Evolutionary conservation across 2,797 vertebrate species (phyloP), one percentile per base, ranked within the genome.

Genomic region (Astyanax mexicanus): DNA sequence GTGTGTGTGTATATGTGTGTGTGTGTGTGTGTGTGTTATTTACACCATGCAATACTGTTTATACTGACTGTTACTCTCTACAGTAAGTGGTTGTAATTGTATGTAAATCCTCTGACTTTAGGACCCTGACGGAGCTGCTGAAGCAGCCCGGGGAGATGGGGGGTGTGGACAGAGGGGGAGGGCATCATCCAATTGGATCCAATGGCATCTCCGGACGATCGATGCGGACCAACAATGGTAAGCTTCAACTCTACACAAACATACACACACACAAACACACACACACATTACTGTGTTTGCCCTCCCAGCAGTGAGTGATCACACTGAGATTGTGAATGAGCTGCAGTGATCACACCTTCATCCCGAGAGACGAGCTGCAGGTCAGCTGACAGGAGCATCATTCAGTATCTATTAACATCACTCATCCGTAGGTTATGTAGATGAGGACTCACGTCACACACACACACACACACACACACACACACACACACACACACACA

Each of bases 121-220:
- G 97, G 89, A 95, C 96, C 2, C 89, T 97, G 83, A 96, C 96
- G 0, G 97, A 98, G 82, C 93, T 98, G 66, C 86, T 99, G 89
- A 98, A 98, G 88, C 96, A 98, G 90, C 96, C 96, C 0, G 92
- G 93, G 7, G 94, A 94, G 15, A 86, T 89, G 0, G 88, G 92
- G 17, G 78, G 76, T 0, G 90, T 94, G 45, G 92, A 95, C 38
- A 89, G 81, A 85, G 91, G 86, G 52, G 90, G 94, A 37, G 93
- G 91, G 79, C 95, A 96, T 89, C 94, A 97, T 79, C 95, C 95
- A 0, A 92, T 97, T 69, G 90, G 92, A 0, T 96, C 90, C 54
- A 93, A 98, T 0, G 92, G 95, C 66, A 92, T 95, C 72, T 86
- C 94, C 3, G 89, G 89, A 60, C 91, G 90, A 0, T 88, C 93